These are phyloP conservation scores for Cantharis lateralis DNA, from an alignment of 2,888 invertebrate species.

Conservation along the genomic window DNA sequence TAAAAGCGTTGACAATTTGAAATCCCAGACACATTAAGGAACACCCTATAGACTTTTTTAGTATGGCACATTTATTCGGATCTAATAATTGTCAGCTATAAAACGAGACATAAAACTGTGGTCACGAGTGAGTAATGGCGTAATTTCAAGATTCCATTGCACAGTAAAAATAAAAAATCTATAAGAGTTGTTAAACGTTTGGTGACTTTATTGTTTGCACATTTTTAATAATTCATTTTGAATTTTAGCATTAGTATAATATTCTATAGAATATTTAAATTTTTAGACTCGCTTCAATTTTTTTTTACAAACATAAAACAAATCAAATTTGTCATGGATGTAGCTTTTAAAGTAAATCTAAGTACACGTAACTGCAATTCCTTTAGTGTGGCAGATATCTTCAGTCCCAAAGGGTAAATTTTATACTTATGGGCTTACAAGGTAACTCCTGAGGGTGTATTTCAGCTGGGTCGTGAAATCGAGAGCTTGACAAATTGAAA, in stretches of 20 bases:
- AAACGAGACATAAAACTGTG: conserved; percentile 37
- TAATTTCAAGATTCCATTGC: conserved; percentile 37
- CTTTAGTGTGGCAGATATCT: conserved; percentile 36
- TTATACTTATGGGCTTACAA: conserved; percentile 49
- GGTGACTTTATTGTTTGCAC: not conserved
- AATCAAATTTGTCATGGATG: conserved; percentile 16
- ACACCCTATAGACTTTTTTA: conserved; percentile 1
- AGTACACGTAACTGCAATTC: conserved; percentile 39
- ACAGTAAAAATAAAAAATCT: conserved; percentile 27
- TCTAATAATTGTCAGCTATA: conserved; percentile 38
- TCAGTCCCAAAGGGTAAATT: conserved; percentile 44
- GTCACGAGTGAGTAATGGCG: conserved; percentile 38
- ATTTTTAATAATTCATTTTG: not conserved
- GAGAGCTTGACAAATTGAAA: conserved; percentile 53
- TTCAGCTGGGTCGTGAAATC: conserved; percentile 49
- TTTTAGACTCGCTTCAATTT: not conserved
- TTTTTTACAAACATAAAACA: not conserved
- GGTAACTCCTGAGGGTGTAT: conserved; percentile 51
- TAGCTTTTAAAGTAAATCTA: conserved; percentile 36
- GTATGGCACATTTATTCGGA: conserved; percentile 27
- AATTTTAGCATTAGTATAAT: not conserved
- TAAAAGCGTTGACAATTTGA: not conserved
- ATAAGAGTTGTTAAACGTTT: conserved; percentile 29
- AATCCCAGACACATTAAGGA: conserved; percentile 4
- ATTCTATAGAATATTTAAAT: not conserved